These are phyloP conservation scores for Desmophyllum pertusum DNA, from an alignment of 92 coral and sea anemone genomes.

Conservation along the genomic window DNA sequence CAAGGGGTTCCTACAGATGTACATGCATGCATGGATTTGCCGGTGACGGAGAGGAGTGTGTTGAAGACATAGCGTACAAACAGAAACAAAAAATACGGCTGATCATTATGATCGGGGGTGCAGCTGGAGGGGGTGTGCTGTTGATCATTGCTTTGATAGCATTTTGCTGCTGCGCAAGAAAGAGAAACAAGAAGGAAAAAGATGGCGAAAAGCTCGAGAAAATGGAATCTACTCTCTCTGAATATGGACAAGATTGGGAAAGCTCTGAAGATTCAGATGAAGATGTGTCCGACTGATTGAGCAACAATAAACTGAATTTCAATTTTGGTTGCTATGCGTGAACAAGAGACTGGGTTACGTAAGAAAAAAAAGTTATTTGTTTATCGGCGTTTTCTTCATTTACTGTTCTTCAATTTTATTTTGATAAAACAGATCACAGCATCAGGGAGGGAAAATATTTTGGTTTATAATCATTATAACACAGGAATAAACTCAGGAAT, in stretches of 20 bases:
- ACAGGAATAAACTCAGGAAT: too few relatives aligned
- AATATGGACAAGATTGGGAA: conserved; percentile 19
- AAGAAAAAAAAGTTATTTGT: neutral
- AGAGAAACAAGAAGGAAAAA: conserved; percentile 12
- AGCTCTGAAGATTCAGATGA: conserved; percentile 37
- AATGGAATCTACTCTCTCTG: neutral
- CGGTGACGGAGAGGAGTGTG: conserved; percentile 61
- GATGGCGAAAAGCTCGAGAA: neutral
- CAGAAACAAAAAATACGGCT: conserved; percentile 38
- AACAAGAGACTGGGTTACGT: neutral
- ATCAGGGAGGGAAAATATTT: neutral
- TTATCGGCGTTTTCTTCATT: neutral
- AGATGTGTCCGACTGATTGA: neutral
- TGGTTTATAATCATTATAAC: neutral
- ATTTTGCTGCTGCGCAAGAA: conserved; percentile 34
- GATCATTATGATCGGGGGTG: conserved; percentile 35
- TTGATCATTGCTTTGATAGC: conserved; percentile 32
- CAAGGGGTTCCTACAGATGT: conserved; percentile 52
- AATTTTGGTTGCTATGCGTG: neutral
- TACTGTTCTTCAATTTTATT: neutral
- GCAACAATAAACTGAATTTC: neutral
- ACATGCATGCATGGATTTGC: conserved; percentile 56
- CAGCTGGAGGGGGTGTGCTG: conserved; percentile 39
- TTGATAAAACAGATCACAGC: neutral
- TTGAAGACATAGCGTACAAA: conserved; percentile 36